These are phyloP conservation scores for Scleropages formosus DNA, from an alignment of 2,797 vertebrate genomes.

Conservation along the genomic window DNA sequence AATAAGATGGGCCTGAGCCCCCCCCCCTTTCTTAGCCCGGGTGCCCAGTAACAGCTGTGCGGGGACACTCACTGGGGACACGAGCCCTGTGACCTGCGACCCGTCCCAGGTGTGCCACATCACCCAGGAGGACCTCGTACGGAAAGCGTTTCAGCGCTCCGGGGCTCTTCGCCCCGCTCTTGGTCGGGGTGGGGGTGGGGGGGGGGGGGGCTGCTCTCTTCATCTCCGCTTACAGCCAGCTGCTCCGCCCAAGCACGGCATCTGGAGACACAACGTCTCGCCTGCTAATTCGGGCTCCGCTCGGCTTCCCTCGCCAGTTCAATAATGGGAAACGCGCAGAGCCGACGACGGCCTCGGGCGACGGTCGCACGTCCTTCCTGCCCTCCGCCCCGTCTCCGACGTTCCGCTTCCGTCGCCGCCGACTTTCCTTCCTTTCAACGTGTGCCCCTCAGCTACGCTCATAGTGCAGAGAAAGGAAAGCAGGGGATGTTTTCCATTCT, in stretches of 20 bases:
- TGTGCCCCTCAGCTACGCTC: too few relatives aligned
- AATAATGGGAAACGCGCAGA: not conserved
- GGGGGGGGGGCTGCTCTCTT: not conserved
- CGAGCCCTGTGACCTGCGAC: constrained; percentile 47
- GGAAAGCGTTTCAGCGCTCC: constrained; percentile 28
- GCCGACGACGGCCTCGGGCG: not conserved
- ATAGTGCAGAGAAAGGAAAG: not conserved
- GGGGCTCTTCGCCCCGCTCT: constrained; percentile 10
- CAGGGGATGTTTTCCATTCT: not conserved
- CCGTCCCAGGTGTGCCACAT: constrained; percentile 60
- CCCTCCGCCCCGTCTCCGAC: not conserved
- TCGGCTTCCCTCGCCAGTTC: not conserved
- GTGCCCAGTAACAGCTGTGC: constrained; percentile 62
- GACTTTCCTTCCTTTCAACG: not conserved
- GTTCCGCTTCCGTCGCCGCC: not conserved
- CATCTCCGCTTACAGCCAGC: not conserved
- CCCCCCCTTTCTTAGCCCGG: constrained; percentile 48
- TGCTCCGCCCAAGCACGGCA: not conserved
- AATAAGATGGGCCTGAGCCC: constrained; percentile 51
- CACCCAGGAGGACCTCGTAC: constrained; percentile 41
- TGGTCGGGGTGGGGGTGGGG: not conserved
- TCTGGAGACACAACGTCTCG: not conserved
- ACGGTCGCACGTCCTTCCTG: not conserved
- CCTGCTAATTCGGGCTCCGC: not conserved
- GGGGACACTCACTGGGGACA: constrained; percentile 37